Evolutionary conservation across 2,113 vertebrate genomes (phyloP).

Genomic region (Muscicapa adusta): DNA sequence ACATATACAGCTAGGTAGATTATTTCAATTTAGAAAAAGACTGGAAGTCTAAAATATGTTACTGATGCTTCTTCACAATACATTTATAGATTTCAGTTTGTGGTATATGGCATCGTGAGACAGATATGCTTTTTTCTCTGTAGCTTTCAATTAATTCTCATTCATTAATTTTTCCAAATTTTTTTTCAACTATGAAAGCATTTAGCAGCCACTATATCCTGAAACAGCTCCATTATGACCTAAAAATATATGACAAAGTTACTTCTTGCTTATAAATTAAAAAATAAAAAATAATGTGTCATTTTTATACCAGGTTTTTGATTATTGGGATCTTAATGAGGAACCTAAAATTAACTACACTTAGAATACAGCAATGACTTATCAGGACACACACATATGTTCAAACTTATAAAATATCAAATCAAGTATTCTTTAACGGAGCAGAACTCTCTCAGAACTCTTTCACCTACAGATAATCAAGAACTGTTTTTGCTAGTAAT

Average conservation of each 20-base stretch:
- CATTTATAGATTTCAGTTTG: not conserved
- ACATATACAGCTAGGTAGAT: not conserved
- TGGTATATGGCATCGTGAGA: not conserved
- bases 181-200: not conserved
- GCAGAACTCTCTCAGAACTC: not conserved
- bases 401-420: not conserved
- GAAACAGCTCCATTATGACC: not conserved
- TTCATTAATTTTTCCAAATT: not conserved
- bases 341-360: not conserved
- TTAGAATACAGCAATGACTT: not conserved
- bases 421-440: not conserved
- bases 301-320: not conserved
- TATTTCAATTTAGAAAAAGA: not conserved
- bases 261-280: not conserved
- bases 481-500: not conserved
- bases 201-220: not conserved
- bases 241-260: not conserved
- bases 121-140: not conserved
- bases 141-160: not conserved
- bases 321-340: not conserved
- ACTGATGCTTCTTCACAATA: not conserved
- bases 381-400: not conserved
- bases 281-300: fast-evolving
- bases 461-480: not conserved
- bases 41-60: not conserved